These are phyloP conservation scores for Lysandra bellargus DNA, from an alignment of 2,888 invertebrate genomes.

Conservation along the genomic window DNA sequence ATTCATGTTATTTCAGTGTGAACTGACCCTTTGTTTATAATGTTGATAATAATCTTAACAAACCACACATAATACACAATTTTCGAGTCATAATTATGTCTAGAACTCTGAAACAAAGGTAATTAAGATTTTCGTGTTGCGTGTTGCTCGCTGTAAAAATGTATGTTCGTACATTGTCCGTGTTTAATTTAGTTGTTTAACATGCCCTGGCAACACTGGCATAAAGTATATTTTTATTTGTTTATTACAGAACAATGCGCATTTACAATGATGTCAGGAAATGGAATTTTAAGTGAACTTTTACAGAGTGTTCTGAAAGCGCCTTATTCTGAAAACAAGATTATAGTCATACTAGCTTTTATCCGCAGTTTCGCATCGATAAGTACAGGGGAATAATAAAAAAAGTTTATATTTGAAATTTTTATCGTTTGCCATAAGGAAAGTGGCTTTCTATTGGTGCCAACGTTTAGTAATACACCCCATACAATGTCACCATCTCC, in stretches of 20 bases:
- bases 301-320: neutral
- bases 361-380: too few relatives aligned
- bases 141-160: neutral
- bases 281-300: conserved; percentile 12
- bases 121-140: neutral
- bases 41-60: too few relatives aligned
- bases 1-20: too few relatives aligned
- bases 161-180: neutral
- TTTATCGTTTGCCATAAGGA: too few relatives aligned
- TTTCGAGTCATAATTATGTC: neutral
- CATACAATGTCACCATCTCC: too few relatives aligned
- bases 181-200: neutral
- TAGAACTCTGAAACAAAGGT: neutral
- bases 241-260: conserved; percentile 18
- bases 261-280: neutral
- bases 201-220: conserved; percentile 12
- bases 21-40: too few relatives aligned
- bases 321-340: neutral
- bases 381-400: too few relatives aligned
- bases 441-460: too few relatives aligned
- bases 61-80: too few relatives aligned
- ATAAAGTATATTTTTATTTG: neutral
- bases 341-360: neutral
- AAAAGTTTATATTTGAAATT: too few relatives aligned
- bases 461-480: too few relatives aligned